Evolutionary conservation across 1,140 invertebrate species (phyloP), one percentile per base, ranked within the genome.

Genomic region (Lasioglossum baleicum): DNA sequence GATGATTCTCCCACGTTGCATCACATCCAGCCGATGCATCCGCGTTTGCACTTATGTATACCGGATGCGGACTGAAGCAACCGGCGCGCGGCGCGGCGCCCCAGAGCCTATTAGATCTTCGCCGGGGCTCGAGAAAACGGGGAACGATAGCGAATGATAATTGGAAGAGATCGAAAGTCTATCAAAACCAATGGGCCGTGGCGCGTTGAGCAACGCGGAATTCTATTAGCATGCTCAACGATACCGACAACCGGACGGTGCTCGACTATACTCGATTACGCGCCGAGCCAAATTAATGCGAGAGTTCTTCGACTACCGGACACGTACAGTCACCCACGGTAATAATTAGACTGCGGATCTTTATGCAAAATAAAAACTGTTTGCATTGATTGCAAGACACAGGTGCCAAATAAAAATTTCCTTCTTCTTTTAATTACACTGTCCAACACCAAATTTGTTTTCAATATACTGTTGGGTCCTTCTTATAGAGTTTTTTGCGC

Each of bases 1-100:
- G 40, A 82, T 75, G 71, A 81, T 65, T 80, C 80, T 85, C 79
- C 35, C 44, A 35, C 70, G 67, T 86, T 86, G 63, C 84, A 58
- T 86, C 83, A 86, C 80, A 69, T 74, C 70, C 64, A 10, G 26
- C 63, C 63, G 80, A 35, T 35, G 64, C 72, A 85, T 85, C 80
- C 42, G 73, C 44, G 26, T 75, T 76, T 73, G 69, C 44, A 82
- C 65, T 64, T 69, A 58, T 53, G 56, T 64, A 56, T 53, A 48
- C 67, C 74, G 81, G 81, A 53, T 74, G 69, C 66, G 8, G 17
- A 53, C 58, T 77, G 67, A 63, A n/a, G 75, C 75, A 77, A 77
- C 67, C 58, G 20, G 58, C 66, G 58, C 66, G 20, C 26, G 26
- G 26, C 26, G 26, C 26, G 26, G 44, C 31, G 17, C 48, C 67